phyloP scores from a whole-genome alignment of 2,888 invertebrate genomes.

The Cyclophora albipunctata region DNA sequence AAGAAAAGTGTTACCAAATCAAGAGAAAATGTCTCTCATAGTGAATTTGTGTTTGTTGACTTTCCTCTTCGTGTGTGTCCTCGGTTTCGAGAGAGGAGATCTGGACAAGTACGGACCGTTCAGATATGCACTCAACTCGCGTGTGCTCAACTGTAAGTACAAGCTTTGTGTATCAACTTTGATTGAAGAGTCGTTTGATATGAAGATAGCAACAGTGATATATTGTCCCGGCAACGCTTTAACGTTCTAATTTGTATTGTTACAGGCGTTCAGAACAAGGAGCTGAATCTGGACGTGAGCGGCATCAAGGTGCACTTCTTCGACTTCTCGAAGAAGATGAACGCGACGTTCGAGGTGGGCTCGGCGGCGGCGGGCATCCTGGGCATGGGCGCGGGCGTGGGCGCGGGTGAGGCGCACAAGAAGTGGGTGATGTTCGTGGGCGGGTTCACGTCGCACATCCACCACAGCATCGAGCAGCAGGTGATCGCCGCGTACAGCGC shows the following conservation, averaged over 20 bases:
- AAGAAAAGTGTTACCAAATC: not conserved
- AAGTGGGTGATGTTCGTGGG: slow-evolving; percentile 54
- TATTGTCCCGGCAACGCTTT: too few species aligned
- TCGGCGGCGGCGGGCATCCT: slow-evolving; percentile 50
- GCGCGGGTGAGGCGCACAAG: slow-evolving; percentile 31
- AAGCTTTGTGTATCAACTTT: too few species aligned
- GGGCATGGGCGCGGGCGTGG: slow-evolving; percentile 24
- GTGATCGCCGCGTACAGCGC: slow-evolving; percentile 49
- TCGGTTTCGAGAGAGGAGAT: slow-evolving; percentile 6
- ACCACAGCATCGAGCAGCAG: slow-evolving; percentile 48
- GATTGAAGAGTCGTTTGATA: too few species aligned
- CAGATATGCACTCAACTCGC: slow-evolving; percentile 5
- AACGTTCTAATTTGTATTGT: not conserved
- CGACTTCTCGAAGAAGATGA: slow-evolving; percentile 40
- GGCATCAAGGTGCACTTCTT: slow-evolving; percentile 51
- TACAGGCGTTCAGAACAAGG: slow-evolving; percentile 48
- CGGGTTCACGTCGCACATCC: slow-evolving; percentile 57
- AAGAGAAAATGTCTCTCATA: slow-evolving; percentile 2
- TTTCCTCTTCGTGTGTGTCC: slow-evolving; percentile 2
- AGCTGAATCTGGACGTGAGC: slow-evolving; percentile 46
- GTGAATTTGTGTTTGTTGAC: slow-evolving; percentile 4
- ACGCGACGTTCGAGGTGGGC: slow-evolving; percentile 36
- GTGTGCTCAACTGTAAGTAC: slow-evolving; percentile 5
- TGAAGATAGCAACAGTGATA: too few species aligned
- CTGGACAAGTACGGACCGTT: slow-evolving; percentile 8